Conservation (phyloP, 2,113 vertebrate species). For the Cervus canadensis region DNA sequence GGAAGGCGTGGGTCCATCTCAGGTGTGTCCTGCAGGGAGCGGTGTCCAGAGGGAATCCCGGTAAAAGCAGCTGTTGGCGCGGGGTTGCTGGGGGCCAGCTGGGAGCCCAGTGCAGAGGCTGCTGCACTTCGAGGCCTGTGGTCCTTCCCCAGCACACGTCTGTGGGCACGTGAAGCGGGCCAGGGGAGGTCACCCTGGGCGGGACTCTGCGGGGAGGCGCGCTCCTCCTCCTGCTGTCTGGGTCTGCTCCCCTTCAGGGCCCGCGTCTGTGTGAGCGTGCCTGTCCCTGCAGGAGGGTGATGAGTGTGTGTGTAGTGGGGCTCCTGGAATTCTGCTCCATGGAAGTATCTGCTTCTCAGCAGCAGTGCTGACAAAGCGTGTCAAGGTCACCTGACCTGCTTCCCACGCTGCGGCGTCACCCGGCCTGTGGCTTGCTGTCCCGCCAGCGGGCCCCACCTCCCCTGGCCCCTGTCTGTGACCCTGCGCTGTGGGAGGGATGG, state of each 20-base stretch:
- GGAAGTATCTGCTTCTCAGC: background rate
- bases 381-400: background rate
- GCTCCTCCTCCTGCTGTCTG: no score
- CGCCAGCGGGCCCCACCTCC: background rate
- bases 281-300: background rate
- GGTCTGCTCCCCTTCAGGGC: background rate
- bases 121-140: background rate
- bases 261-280: rapidly evolving
- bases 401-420: rapidly evolving
- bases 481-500: background rate
- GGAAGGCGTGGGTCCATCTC: no score
- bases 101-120: background rate
- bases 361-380: background rate
- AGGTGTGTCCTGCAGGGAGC: background rate
- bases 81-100: rapidly evolving
- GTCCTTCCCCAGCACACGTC: rapidly evolving
- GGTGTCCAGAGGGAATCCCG: background rate
- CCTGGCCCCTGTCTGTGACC: background rate
- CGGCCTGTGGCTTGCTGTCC: background rate
- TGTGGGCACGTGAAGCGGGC: background rate
- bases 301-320: rapidly evolving
- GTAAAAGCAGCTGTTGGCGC: background rate
- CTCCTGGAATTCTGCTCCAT: rapidly evolving
- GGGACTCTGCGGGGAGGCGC: rapidly evolving
- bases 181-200: background rate